A percentile compares a stretch with the other conserved stretches of the same genome.
These are phyloP conservation scores for Andrena fulva DNA, from an alignment of 2,888 invertebrate genomes.

Conservation along the genomic window DNA sequence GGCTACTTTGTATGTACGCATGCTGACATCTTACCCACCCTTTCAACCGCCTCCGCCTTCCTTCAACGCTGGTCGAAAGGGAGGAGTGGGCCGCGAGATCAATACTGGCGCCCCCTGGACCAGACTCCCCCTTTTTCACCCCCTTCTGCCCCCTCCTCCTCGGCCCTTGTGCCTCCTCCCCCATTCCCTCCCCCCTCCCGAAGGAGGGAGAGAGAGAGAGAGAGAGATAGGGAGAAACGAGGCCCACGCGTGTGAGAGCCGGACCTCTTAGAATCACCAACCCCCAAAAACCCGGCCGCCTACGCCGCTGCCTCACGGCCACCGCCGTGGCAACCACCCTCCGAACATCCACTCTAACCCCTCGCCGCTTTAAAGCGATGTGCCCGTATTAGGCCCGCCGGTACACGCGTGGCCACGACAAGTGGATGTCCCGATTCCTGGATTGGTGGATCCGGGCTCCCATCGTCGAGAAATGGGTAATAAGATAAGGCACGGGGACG, in stretches of 20 bases:
- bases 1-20: slow-evolving; percentile 85
- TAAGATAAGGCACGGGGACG: background rate
- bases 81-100: slow-evolving; percentile 81
- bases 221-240: slow-evolving; percentile 39
- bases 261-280: slow-evolving; percentile 84
- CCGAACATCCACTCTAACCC: slow-evolving; percentile 76
- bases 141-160: slow-evolving; percentile 11
- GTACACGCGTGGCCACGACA: background rate
- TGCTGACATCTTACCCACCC: slow-evolving; percentile 84
- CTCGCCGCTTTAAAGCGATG: slow-evolving; percentile 82
- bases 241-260: slow-evolving; percentile 80
- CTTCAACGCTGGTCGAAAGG: slow-evolving; percentile 70
- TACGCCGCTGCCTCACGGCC: slow-evolving; percentile 71
- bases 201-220: slow-evolving; percentile 7
- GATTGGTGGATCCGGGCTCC: background rate
- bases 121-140: slow-evolving; percentile 74
- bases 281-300: slow-evolving; percentile 75
- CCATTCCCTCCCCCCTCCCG: slow-evolving; percentile 37
- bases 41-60: slow-evolving; percentile 75
- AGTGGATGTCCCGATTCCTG: slow-evolving; percentile 18
- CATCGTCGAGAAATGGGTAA: background rate
- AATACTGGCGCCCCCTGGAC: slow-evolving; percentile 84
- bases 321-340: slow-evolving; percentile 77
- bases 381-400: slow-evolving; percentile 73
- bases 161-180: background rate